Percentiles rank a stretch among this genome's conserved stretches.
Evolutionary conservation across 2,888 invertebrate species (phyloP).

Genomic region (Lydus trimaculatus): DNA sequence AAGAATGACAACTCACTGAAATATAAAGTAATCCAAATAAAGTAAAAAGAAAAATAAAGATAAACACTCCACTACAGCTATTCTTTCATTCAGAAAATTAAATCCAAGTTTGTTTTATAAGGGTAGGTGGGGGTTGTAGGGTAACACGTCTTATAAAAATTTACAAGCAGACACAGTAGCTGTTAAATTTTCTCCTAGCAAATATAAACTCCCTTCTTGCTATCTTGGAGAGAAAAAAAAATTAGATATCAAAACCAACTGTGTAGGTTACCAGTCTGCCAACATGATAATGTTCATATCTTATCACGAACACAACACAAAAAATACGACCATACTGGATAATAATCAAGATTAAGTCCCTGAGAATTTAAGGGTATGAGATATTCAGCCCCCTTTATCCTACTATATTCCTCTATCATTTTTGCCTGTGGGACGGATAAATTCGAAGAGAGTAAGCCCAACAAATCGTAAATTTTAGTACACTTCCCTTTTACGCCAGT

Average conservation of each 20-base stretch:
- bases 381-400: slow-evolving; percentile 37
- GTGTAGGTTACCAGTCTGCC: slow-evolving; percentile 39
- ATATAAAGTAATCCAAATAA: not conserved
- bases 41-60: not conserved
- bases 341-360: slow-evolving; percentile 58
- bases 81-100: not conserved
- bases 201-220: not conserved
- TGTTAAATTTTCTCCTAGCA: slow-evolving; percentile 29
- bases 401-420: slow-evolving; percentile 1
- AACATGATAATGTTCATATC: slow-evolving; percentile 44
- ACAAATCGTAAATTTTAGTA: slow-evolving; percentile 55
- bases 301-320: slow-evolving; percentile 44
- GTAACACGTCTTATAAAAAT: slow-evolving; percentile 16
- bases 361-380: slow-evolving; percentile 41
- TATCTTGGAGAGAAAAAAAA: slow-evolving; percentile 14
- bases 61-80: not conserved
- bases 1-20: not conserved
- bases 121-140: not conserved
- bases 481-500: slow-evolving; percentile 36
- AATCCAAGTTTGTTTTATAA: not conserved
- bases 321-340: slow-evolving; percentile 47
- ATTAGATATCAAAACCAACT: slow-evolving; percentile 22
- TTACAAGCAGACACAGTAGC: slow-evolving; percentile 27
- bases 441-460: slow-evolving; percentile 54
- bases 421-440: slow-evolving; percentile 47